A percentile compares a stretch with the other conserved stretches of the same genome.
Evolutionary conservation across 2,888 invertebrate species (phyloP).

Genomic region (Maniola hyperantus): DNA sequence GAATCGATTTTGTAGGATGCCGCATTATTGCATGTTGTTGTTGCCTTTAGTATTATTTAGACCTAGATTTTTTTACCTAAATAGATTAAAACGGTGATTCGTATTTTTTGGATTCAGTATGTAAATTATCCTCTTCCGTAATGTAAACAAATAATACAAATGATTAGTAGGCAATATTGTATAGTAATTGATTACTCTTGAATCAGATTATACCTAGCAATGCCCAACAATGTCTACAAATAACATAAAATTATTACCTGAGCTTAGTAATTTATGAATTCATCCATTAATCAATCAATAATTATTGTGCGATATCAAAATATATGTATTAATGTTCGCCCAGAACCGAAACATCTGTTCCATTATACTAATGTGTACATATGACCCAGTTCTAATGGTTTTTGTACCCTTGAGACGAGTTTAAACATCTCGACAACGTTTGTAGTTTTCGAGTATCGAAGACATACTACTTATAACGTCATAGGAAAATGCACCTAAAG

Average conservation of each 20-base stretch:
- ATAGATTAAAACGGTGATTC: too few species aligned
- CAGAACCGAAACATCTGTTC: conserved; percentile 19
- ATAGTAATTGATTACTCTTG: too few species aligned
- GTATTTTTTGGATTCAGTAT: too few species aligned
- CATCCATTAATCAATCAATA: conserved; percentile 5
- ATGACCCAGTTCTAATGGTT: conserved; percentile 18
- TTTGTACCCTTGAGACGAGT: background rate
- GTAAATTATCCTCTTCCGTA: too few species aligned
- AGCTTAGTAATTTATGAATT: background rate
- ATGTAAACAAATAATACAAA: too few species aligned
- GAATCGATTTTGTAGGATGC: too few species aligned
- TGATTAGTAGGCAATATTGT: too few species aligned
- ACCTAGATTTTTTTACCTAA: too few species aligned
- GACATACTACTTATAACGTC: background rate
- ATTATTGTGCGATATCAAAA: conserved; percentile 4
- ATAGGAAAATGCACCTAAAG: background rate
- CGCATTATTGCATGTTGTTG: too few species aligned
- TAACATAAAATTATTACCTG: background rate
- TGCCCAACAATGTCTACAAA: background rate
- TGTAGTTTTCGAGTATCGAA: background rate
- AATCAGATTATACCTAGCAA: background rate
- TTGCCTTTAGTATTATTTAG: too few species aligned
- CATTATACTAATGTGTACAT: conserved; percentile 19
- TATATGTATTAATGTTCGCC: conserved; percentile 11
- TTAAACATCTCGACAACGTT: background rate